Conservation (phyloP, 1,140 invertebrate genomes). For the Drosophila obscura region DNA sequence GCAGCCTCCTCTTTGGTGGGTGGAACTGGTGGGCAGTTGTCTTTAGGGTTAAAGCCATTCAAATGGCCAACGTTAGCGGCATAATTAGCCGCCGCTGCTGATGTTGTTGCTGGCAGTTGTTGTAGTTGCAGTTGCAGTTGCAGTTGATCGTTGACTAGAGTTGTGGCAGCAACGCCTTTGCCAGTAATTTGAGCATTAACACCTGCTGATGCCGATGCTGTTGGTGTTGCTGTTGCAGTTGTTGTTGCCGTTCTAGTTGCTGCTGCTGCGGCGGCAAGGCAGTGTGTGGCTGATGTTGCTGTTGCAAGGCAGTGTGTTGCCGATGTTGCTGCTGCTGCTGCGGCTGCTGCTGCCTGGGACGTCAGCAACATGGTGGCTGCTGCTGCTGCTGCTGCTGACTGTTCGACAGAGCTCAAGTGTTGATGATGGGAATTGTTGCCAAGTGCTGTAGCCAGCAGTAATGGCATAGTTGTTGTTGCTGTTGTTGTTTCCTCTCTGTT, state of each 20-base stretch:
- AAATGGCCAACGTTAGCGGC: slow-evolving; percentile 75
- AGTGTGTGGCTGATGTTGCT: slow-evolving; percentile 41
- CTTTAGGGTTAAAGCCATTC: slow-evolving; percentile 76
- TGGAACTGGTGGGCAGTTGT: slow-evolving; percentile 64
- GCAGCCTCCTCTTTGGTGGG: slow-evolving; percentile 23
- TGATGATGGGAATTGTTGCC: slow-evolving; percentile 64
- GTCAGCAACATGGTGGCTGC: slow-evolving; percentile 61
- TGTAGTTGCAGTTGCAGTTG: slow-evolving; percentile 21
- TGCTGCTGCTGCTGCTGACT: slow-evolving; percentile 37
- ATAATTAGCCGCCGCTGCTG: slow-evolving; percentile 71
- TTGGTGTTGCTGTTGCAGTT: slow-evolving; percentile 37
- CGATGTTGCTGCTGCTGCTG: slow-evolving; percentile 21
- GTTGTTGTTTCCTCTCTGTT: slow-evolving; percentile 19
- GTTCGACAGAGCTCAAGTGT: slow-evolving; percentile 47
- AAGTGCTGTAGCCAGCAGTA: slow-evolving; percentile 69
- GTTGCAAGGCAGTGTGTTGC: slow-evolving; percentile 38
- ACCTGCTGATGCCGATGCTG: slow-evolving; percentile 58
- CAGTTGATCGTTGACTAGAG: slow-evolving; percentile 71
- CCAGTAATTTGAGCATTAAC: slow-evolving; percentile 80
- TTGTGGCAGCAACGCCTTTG: slow-evolving; percentile 68
- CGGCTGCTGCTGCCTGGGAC: slow-evolving; percentile 24
- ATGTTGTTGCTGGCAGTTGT: slow-evolving; percentile 16
- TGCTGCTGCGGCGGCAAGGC: slow-evolving; percentile 31
- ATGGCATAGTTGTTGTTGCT: slow-evolving; percentile 54
- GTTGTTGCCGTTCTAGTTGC: slow-evolving; percentile 30